Base-by-base conservation (phyloP, 2,888 invertebrate genomes). In the Dynastes grantii region DNA sequence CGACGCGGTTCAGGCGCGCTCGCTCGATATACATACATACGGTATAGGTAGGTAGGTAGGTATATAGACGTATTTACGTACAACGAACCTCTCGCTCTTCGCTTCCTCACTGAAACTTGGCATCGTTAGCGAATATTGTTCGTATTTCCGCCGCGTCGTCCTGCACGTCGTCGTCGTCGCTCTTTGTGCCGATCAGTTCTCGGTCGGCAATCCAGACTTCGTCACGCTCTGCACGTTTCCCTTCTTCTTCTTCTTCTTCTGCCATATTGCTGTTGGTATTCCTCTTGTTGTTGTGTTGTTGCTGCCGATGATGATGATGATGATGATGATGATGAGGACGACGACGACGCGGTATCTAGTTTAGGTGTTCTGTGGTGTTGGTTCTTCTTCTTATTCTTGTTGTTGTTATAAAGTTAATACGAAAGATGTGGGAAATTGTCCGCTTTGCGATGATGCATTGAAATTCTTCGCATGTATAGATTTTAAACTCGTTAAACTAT, bases 181-280 rank as follows among this genome's bases (percentile, higher is more conserved):
- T 22, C 22, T 70, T 27, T 51, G 27, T 49, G 40, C 11, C 51
- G 51, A 11, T 37, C 32, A 5, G 32, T 37, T 37, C 16, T 9
- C 29, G 51, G 70, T 53, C 70, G 70, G 76, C 73, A 79, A 76
- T 76, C 79, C 71, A 64, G 71, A 70, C 76, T 65, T 70, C 76
- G 79, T 77, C 79, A 79, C 79, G 79, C 76, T 79, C 64, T 76
- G 76, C 79, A 79, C 79, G 78, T 58, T 65, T 65, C 61, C 76
- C 22, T 58, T 58, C 55, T 58, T 22, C 5, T 53, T 16, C 13
- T 55, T 22, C 16, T 55, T 55, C 55, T 22, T 22, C 37, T 40
- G 16, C 45, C 45, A 45, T 45, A 45, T 45, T 45, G 45, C 8
- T 45, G 11, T 37, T 37, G 32, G 5, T 37, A 37, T 37, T 37